phyloP scores from a whole-genome alignment of 2,113 vertebrate genomes.

The Gracilinanus agilis region DNA sequence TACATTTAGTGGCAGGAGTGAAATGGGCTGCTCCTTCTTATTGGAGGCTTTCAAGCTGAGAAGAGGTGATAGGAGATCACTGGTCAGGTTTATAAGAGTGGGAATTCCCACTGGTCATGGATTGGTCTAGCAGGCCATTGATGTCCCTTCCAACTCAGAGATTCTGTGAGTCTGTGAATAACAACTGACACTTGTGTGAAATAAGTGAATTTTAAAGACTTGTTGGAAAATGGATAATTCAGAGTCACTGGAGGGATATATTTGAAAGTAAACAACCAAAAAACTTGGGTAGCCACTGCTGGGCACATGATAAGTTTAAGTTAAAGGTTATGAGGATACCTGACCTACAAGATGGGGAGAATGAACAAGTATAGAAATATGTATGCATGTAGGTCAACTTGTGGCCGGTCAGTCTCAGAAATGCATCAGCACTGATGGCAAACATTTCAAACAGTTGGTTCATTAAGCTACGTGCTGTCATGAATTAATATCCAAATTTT shows the following conservation, averaged over 20 bases:
- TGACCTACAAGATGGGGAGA: conserved; percentile 3
- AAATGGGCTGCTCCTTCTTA: not conserved
- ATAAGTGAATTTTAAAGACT: not conserved
- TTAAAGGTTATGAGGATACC: not conserved
- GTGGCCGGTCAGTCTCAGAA: not conserved
- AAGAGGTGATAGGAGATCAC: not conserved
- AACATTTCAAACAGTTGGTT: not conserved
- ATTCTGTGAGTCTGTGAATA: not conserved
- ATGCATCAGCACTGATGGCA: not conserved
- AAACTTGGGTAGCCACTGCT: not conserved
- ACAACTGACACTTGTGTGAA: not conserved
- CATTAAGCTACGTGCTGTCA: not conserved
- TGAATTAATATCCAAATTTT: not conserved
- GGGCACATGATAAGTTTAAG: not conserved
- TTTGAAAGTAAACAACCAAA: not conserved
- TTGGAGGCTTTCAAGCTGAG: not conserved
- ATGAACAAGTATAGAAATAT: not conserved
- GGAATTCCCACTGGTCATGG: not conserved
- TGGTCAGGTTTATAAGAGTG: not conserved
- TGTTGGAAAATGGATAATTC: not conserved
- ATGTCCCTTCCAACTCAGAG: not conserved
- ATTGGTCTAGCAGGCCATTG: not conserved
- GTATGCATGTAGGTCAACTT: not conserved
- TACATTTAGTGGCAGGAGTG: no score
- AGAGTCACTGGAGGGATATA: not conserved